These are phyloP conservation scores for Okamejei kenojei DNA, from an alignment of 2,797 vertebrate species.

Conservation along the genomic window DNA sequence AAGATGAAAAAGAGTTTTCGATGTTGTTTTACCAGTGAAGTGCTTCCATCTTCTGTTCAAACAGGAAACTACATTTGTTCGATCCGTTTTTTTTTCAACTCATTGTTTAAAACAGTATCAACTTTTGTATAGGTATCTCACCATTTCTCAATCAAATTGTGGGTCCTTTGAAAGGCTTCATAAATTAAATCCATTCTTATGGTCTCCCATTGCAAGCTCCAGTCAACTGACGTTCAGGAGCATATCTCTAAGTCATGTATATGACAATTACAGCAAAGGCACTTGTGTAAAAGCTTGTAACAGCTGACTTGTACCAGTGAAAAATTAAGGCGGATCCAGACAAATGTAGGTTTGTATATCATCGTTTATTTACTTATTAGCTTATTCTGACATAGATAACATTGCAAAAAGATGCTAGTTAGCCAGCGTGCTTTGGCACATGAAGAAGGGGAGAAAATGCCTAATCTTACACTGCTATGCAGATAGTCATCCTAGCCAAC, in stretches of 20 bases:
- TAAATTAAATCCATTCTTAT: neutral
- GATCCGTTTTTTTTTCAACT: neutral
- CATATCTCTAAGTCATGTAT: neutral
- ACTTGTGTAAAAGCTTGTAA: too few relatives aligned
- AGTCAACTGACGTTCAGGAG: neutral
- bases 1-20: neutral
- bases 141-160: neutral
- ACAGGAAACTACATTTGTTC: neutral
- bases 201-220: neutral
- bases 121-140: neutral
- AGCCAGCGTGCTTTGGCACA: too few relatives aligned
- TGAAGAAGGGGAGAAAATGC: too few relatives aligned
- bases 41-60: neutral
- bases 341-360: too few relatives aligned
- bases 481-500: too few relatives aligned
- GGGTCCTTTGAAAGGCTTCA: neutral
- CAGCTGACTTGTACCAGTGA: too few relatives aligned
- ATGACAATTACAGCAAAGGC: neutral
- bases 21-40: neutral
- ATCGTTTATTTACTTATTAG: too few relatives aligned
- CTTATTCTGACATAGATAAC: too few relatives aligned
- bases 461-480: too few relatives aligned
- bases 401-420: too few relatives aligned
- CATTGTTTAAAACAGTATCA: neutral
- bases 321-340: too few relatives aligned